A percentile compares a stretch with the other conserved stretches of the same genome.
phyloP scores from a whole-genome alignment of 2,113 vertebrate genomes.

The Bolborhynchus lineola region DNA sequence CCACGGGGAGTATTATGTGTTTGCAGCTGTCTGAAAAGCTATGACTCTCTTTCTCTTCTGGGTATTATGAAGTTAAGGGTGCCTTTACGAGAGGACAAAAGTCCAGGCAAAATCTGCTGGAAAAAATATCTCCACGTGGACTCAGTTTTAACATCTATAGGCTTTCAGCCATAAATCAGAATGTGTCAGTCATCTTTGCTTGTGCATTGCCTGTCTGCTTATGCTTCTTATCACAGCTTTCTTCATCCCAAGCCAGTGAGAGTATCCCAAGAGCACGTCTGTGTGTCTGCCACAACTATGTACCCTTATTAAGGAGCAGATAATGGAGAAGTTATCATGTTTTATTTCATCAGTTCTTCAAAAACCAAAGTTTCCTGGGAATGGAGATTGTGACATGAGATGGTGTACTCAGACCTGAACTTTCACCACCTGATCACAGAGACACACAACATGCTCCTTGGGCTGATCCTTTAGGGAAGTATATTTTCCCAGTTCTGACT shows the following conservation, averaged over 20 bases:
- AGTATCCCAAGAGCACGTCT: background rate
- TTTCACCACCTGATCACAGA: background rate
- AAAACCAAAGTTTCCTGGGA: background rate
- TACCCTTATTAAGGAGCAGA: background rate
- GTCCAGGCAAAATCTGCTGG: background rate
- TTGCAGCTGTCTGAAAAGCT: background rate
- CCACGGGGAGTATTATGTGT: background rate
- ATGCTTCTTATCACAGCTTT: fast-evolving
- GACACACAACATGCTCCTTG: background rate
- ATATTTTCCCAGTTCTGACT: background rate
- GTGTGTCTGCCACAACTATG: background rate
- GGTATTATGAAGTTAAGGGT: background rate
- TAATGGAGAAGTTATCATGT: background rate
- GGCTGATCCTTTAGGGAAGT: background rate
- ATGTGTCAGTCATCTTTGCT: background rate
- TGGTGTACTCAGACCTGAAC: background rate
- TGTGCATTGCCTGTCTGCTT: background rate
- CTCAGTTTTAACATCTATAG: background rate
- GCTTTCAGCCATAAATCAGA: background rate
- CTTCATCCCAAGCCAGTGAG: background rate
- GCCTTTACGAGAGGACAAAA: background rate
- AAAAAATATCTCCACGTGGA: background rate
- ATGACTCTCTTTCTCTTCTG: background rate
- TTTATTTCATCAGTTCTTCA: background rate
- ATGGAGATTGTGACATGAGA: fast-evolving